Percentiles rank a stretch among this genome's conserved stretches.
Conservation (phyloP, 2,888 invertebrate species). For the Trichogramma evanescens region DNA sequence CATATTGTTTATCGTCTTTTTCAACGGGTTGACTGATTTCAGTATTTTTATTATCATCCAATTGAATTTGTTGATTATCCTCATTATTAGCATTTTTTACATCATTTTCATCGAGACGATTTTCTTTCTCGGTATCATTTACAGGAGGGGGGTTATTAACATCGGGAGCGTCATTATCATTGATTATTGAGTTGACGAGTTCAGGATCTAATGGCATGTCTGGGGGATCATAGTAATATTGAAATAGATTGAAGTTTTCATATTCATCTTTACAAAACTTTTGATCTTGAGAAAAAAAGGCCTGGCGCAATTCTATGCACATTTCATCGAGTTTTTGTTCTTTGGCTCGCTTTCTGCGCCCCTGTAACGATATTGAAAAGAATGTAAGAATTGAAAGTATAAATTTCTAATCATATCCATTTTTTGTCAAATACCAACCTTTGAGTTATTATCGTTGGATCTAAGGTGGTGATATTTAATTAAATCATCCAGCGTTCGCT, state of each 20-base stretch:
- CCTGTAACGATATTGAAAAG: slow-evolving; percentile 1
- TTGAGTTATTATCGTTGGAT: too few species aligned
- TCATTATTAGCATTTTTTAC: background rate
- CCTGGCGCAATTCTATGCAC: slow-evolving; percentile 2
- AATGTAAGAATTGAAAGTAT: background rate
- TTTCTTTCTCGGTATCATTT: background rate
- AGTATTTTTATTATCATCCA: background rate
- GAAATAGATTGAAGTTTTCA: slow-evolving; percentile 51
- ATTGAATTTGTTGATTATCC: background rate
- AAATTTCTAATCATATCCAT: background rate
- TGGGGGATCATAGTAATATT: slow-evolving; percentile 54
- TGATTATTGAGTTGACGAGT: slow-evolving; percentile 28
- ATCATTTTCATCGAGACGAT: background rate
- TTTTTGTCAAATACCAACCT: too few species aligned
- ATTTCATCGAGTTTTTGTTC: slow-evolving; percentile 13
- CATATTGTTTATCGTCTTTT: background rate
- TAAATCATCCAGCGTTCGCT: background rate
- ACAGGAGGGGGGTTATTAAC: background rate
- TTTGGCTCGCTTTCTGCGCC: slow-evolving; percentile 19
- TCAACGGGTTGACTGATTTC: background rate
- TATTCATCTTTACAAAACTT: slow-evolving; percentile 31
- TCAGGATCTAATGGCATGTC: slow-evolving; percentile 49
- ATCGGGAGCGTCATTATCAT: background rate
- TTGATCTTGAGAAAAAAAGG: slow-evolving; percentile 14
- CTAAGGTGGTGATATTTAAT: background rate